Conservation (phyloP, 2,888 invertebrate species). For the Epinotia ramella region DNA sequence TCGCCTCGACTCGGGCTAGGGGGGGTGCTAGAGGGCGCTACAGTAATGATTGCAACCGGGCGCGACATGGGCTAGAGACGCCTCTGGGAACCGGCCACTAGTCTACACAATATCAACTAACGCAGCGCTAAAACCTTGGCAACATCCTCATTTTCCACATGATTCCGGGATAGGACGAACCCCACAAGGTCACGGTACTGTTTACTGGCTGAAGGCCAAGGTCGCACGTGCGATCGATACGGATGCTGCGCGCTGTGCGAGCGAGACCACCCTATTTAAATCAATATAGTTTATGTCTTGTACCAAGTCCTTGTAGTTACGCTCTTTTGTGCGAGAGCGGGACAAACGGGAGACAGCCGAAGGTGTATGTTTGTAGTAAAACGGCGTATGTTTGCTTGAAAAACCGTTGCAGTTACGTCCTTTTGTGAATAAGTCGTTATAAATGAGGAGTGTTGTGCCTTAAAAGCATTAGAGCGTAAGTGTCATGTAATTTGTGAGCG, state of each 20-base stretch:
- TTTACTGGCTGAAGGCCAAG: constrained; percentile 74
- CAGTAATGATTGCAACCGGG: too few relatives aligned
- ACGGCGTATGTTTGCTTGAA: not conserved
- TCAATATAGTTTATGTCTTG: not conserved
- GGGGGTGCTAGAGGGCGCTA: too few relatives aligned
- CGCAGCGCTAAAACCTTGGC: not conserved
- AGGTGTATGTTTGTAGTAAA: not conserved
- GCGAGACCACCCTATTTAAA: constrained; percentile 50
- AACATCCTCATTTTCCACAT: not conserved
- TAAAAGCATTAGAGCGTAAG: not conserved
- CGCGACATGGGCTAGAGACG: too few relatives aligned
- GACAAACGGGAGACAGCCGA: not conserved
- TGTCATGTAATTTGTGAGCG: not conserved
- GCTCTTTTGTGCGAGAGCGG: not conserved
- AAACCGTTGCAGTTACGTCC: not conserved
- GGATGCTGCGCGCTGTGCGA: constrained; percentile 72
- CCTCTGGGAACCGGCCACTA: too few relatives aligned
- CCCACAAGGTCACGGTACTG: constrained; percentile 66
- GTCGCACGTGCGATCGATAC: constrained; percentile 73
- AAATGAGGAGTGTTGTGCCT: not conserved
- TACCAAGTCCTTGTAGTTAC: not conserved
- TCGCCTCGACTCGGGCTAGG: too few relatives aligned
- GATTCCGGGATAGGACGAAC: constrained; percentile 27
- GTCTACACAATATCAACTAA: not conserved
- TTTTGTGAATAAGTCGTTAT: not conserved